Evolutionary conservation across 1,140 invertebrate genomes (phyloP), one percentile per base, ranked within the genome.

Genomic region (Drosophila oshimai): DNA sequence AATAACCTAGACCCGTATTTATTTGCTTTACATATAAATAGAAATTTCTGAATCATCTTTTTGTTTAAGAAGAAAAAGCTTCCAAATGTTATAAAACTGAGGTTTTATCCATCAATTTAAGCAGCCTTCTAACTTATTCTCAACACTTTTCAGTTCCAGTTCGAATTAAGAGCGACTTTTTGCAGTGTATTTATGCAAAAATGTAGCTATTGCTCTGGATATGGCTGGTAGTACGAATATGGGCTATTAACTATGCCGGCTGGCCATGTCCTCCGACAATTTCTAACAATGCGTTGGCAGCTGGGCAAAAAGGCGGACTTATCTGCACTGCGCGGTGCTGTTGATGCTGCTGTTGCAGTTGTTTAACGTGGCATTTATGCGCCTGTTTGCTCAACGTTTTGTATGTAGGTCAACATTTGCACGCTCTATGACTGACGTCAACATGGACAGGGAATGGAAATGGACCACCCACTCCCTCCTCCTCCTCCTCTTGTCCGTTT

Each of bases 341-440:
- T 45, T 71, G 26, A 15, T 57, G 61, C 4, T 44, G 72, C 28
- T 61, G 60, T 42, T 71, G 70, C 39, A 53, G 67, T 80, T 78
- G 79, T 84, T 84, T 78, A 57, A 57, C 47, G 71, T 86, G 71
- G 80, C 80, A 64, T 84, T 86, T 84, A 84, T 84, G 81, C 80
- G 80, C 75, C 80, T 86, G 80, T 86, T 84, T 84, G 75, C 79
- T 79, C 75, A 67, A 68, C 80, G 80, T 80, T 84, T 84, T 84
- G 60, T 84, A 84, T 84, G 80, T 84, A 86, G 80, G 80, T 84
- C 80, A 84, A 84, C 80, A 84, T 86, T 84, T 86, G 80, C 80
- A 84, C 80, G 64, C 74, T 84, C 69, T 74, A 76, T 80, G 77
- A 86, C 80, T 86, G 80, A 84, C 80, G 80, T 84, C 80, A 84